Evolutionary conservation across 2,113 vertebrate genomes (phyloP).

Genomic region (Propithecus coquereli): DNA sequence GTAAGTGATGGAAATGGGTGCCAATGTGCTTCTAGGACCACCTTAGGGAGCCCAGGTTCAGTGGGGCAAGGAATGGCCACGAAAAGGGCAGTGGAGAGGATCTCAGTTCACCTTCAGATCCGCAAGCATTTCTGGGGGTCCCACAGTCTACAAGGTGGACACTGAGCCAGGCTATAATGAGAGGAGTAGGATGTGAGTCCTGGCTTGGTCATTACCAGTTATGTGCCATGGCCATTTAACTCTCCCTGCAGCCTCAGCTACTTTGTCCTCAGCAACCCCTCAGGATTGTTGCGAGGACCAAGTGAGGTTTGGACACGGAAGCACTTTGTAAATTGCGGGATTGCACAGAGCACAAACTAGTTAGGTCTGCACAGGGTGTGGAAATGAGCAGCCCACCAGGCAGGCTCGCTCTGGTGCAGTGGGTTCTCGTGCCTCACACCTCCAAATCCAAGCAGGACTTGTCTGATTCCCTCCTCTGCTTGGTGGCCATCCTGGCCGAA

Average conservation of each 20-base stretch:
- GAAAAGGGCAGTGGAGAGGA: not conserved
- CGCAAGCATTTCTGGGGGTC: not conserved
- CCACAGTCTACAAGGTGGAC: not conserved
- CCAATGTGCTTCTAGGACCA: not conserved
- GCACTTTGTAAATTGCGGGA: not conserved
- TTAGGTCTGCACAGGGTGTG: rapidly evolving
- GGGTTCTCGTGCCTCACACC: not conserved
- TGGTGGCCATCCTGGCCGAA: not conserved
- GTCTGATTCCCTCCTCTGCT: not conserved
- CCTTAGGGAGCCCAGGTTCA: not conserved
- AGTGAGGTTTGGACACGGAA: not conserved
- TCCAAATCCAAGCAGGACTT: not conserved
- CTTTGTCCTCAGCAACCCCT: not conserved
- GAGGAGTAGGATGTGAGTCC: not conserved
- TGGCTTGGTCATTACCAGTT: not conserved
- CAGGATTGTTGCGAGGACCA: not conserved
- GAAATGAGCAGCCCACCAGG: not conserved
- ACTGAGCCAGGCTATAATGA: rapidly evolving
- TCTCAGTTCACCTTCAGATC: not conserved
- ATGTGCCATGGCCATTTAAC: not conserved
- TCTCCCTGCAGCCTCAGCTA: not conserved
- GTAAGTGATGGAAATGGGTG: not conserved
- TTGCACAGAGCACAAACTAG: not conserved
- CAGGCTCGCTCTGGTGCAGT: not conserved
- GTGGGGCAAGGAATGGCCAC: not conserved